Conservation (phyloP, 2,797 vertebrate species). For the Sebastes hubbsi region DNA sequence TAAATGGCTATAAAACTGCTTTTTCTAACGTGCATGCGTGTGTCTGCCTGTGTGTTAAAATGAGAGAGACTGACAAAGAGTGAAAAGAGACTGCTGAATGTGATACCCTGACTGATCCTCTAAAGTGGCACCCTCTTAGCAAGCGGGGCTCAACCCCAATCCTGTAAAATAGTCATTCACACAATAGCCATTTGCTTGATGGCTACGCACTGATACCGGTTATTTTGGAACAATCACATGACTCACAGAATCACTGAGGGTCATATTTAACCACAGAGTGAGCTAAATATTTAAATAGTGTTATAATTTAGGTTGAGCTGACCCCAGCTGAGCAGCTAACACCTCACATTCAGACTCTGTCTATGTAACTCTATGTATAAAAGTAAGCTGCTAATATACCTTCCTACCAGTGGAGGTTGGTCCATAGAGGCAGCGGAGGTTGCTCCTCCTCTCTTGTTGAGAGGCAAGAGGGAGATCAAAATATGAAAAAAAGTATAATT, state of each 20-base stretch:
- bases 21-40: background rate
- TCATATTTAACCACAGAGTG: background rate
- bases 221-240: slow-evolving; percentile 12
- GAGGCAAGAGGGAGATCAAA: no score
- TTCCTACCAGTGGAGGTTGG: background rate
- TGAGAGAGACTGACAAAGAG: background rate
- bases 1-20: background rate
- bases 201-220: background rate
- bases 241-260: background rate
- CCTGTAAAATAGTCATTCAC: slow-evolving; percentile 21
- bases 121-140: slow-evolving; percentile 21
- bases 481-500: no score
- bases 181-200: background rate
- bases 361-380: no score
- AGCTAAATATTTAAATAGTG: background rate
- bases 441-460: no score
- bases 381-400: background rate
- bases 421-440: no score
- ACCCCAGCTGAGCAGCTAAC: background rate
- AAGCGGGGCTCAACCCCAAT: slow-evolving; percentile 14
- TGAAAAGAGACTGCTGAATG: background rate
- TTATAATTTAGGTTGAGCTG: background rate
- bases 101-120: background rate
- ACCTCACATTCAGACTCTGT: background rate
- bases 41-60: background rate